A percentile compares a stretch with the other conserved stretches of the same genome.
Conservation (phyloP, 2,888 invertebrate species). For the Parascotia fuliginaria region DNA sequence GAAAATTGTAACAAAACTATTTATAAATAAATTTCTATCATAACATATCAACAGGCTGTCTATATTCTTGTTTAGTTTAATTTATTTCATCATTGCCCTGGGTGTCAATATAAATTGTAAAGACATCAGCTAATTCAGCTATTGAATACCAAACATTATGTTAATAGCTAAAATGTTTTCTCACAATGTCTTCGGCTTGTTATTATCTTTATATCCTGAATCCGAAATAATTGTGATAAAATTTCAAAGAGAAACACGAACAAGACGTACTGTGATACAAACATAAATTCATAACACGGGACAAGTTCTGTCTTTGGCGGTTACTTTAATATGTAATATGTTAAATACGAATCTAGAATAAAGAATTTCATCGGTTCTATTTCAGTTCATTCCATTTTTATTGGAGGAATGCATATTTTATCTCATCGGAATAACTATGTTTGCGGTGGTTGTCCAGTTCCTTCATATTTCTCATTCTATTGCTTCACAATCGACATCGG, state of each 20-base stretch:
- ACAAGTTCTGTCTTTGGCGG: neutral
- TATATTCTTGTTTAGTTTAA: slow-evolving; percentile 24
- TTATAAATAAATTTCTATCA: neutral
- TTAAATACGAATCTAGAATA: neutral
- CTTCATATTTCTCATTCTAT: too few species aligned
- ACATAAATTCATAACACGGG: neutral
- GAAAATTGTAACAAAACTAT: neutral
- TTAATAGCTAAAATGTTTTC: slow-evolving; percentile 14
- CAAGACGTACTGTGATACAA: neutral
- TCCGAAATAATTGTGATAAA: slow-evolving; percentile 10
- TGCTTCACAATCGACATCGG: too few species aligned
- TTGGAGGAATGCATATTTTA: too few species aligned
- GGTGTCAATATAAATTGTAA: slow-evolving; percentile 33
- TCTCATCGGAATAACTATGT: too few species aligned
- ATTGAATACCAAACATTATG: slow-evolving; percentile 17
- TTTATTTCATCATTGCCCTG: slow-evolving; percentile 28
- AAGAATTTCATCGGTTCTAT: too few species aligned
- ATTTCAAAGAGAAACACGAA: slow-evolving; percentile 5
- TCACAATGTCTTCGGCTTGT: slow-evolving; percentile 15
- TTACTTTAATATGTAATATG: neutral
- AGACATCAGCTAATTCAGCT: neutral
- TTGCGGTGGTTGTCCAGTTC: too few species aligned
- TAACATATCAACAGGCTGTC: slow-evolving; percentile 14
- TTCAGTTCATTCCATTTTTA: too few species aligned
- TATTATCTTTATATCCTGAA: slow-evolving; percentile 16